Evolutionary conservation across 2,888 invertebrate genomes (phyloP).

Genomic region (Hirtodrosophila duncani): DNA sequence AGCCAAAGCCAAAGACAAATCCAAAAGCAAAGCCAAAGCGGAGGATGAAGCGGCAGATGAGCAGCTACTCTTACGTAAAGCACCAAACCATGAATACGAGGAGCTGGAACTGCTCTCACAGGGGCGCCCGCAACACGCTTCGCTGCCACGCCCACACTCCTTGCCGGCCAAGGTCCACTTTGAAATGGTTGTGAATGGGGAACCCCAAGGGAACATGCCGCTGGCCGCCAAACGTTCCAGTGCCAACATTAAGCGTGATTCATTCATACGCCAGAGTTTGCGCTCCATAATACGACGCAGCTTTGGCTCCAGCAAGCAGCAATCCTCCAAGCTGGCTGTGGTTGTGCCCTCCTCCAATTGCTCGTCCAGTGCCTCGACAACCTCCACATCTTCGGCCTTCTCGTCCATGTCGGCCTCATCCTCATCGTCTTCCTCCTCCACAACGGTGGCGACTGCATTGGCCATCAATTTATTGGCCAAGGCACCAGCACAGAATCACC

Average conservation of each 20-base stretch:
- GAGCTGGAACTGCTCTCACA: conserved; percentile 17
- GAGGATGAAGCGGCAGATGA: conserved; percentile 21
- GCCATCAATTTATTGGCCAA: conserved; percentile 41
- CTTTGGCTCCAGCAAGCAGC: conserved; percentile 63
- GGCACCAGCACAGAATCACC: conserved; percentile 42
- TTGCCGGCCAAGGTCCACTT: conserved; percentile 51
- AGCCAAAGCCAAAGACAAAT: conserved; percentile 11
- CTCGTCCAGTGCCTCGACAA: conserved; percentile 42
- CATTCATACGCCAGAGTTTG: conserved; percentile 71
- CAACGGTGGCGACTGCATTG: too few species aligned
- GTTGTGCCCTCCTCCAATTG: conserved; percentile 11
- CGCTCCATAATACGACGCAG: conserved; percentile 73
- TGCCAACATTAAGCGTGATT: conserved; percentile 62
- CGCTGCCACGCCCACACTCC: conserved; percentile 53
- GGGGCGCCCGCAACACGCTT: neutral
- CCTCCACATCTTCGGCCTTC: conserved; percentile 23
- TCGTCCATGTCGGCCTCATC: conserved; percentile 17
- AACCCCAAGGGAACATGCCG: neutral
- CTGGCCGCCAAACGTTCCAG: conserved; percentile 18
- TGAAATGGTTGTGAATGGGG: conserved; percentile 6
- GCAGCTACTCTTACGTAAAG: conserved; percentile 27
- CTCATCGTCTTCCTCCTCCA: conserved; percentile 33
- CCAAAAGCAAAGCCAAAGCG: conserved; percentile 4
- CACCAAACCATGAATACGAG: conserved; percentile 31
- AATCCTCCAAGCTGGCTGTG: conserved; percentile 29